Evolutionary conservation across 1,140 invertebrate genomes (phyloP).

Genomic region (Eupristina koningsbergeri): DNA sequence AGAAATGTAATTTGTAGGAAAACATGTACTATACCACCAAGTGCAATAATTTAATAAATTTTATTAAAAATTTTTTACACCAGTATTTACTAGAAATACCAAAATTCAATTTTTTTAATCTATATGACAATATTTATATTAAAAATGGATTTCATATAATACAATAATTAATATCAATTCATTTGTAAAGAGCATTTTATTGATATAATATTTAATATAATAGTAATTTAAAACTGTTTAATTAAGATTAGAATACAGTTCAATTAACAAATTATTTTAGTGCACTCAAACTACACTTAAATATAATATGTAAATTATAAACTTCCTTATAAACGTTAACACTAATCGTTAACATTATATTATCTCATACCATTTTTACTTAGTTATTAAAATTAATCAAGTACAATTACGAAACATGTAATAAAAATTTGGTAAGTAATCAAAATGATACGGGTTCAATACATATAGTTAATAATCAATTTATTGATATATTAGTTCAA

Average conservation of each 20-base stretch:
- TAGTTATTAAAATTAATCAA: background rate
- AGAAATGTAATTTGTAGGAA: no score
- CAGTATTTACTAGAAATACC: no score
- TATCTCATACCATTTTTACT: background rate
- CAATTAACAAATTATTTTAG: background rate
- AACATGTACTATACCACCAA: no score
- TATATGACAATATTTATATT: no score
- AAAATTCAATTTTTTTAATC: no score
- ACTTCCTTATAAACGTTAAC: background rate
- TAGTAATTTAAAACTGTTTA: background rate
- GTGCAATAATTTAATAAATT: no score
- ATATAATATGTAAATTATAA: background rate
- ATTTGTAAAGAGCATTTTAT: no score
- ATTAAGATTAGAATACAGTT: background rate
- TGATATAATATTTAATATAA: background rate
- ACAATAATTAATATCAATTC: no score
- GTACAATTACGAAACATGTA: background rate
- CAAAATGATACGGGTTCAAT: slow-evolving; percentile 40
- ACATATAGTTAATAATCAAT: slow-evolving; percentile 57
- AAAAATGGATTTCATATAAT: no score
- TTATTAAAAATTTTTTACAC: no score
- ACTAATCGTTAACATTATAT: background rate
- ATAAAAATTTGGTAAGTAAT: background rate
- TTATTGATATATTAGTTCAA: slow-evolving; percentile 60
- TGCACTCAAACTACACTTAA: slow-evolving; percentile 14